Base-by-base conservation (phyloP, 2,113 vertebrate species). In the Xiphophorus couchianus region DNA sequence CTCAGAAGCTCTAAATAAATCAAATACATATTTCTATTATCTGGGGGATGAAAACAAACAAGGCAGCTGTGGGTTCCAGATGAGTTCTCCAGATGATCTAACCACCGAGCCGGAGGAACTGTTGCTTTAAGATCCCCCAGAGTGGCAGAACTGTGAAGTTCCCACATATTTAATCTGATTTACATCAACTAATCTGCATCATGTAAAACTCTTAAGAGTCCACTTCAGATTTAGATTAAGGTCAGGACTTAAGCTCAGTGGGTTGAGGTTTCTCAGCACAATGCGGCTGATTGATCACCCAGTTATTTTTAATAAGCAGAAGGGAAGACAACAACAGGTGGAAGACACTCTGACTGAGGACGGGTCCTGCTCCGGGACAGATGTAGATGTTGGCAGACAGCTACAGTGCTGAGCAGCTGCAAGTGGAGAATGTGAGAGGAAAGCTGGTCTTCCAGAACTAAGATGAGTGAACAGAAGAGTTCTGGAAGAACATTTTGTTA, bases 131-230 rank as follows among this genome's bases (percentile, higher is more conserved):
- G 64, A 37, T 48, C 80, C 80, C 80, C 74, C 27, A 37, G 76
- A 71, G 77, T 75, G 68, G 76, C 39, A 66, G 27, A 79, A 60
- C 22, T 66, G 27, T 39, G 29, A 61, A 29, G 28, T 62, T 51
- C 74, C 60, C 17, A 13, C 39, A 67, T 78, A 48, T 73, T 0
- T 48, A 74, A 42, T 64, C 11, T 19, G 12, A 69, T 85, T 91
- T 87, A 78, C 89, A 90, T 51, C 80, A 89, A 85, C 78, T 75
- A 70, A 69, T 74, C 51, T 62, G 78, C 66, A 74, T 77, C 35
- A 64, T 70, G 48, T 63, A 62, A 70, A 82, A 74, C 71, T 35
- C 27, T 74, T 31, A 69, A 65, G 64, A 71, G 71, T 1, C 11
- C 35, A 65, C 19, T 6, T 61, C 33, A 35, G 66, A 75, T 66